Percentiles rank a stretch among this genome's conserved stretches.
phyloP scores from a whole-genome alignment of 2,797 vertebrate species.

The Hybognathus amarus region DNA sequence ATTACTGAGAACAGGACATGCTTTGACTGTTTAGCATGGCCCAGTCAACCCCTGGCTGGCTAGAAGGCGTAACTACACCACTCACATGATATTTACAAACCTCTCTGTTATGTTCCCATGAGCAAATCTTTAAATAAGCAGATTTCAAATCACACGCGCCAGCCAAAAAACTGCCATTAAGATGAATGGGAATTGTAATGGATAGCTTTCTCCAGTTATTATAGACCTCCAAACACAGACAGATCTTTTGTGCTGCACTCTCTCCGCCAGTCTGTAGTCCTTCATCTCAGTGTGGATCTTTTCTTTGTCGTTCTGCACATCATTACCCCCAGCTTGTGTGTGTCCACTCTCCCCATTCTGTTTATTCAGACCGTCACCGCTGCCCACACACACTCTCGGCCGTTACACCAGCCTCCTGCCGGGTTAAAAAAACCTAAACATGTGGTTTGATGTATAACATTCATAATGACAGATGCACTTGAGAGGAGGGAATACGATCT shows the following conservation, averaged over 20 bases:
- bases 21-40: neutral
- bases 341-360: conserved; percentile 15
- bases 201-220: neutral
- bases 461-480: neutral
- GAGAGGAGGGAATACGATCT: conserved; percentile 8
- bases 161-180: neutral
- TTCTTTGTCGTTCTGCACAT: conserved; percentile 23
- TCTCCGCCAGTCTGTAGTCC: conserved; percentile 13
- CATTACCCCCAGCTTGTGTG: conserved; percentile 31
- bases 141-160: neutral
- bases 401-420: neutral
- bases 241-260: neutral
- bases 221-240: neutral
- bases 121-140: neutral
- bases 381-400: conserved; percentile 1
- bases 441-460: conserved; percentile 18
- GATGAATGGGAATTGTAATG: neutral
- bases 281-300: conserved; percentile 15
- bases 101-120: neutral
- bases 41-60: neutral
- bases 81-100: neutral
- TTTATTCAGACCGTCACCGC: conserved; percentile 23
- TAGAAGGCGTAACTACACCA: neutral
- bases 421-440: neutral
- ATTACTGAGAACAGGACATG: neutral